Evolutionary conservation across 2,113 vertebrate genomes (phyloP).

Genomic region (Fulmarus glacialis): DNA sequence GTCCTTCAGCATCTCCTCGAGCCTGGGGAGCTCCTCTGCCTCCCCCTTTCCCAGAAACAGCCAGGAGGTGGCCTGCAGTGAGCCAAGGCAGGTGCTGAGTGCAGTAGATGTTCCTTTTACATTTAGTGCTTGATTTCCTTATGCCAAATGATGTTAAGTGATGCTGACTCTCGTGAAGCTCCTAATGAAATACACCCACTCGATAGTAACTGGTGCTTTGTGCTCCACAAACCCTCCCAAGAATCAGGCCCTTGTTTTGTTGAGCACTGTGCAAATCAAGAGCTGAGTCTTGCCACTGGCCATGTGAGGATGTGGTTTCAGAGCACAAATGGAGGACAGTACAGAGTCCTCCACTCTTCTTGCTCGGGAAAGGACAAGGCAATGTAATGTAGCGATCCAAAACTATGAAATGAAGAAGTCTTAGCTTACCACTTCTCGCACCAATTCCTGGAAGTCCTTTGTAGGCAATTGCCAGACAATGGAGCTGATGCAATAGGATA

Average conservation of each 20-base stretch:
- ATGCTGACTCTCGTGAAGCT: neutral
- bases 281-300: neutral
- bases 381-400: neutral
- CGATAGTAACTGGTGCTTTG: neutral
- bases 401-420: neutral
- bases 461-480: neutral
- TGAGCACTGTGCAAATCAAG: neutral
- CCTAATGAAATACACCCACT: neutral
- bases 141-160: neutral
- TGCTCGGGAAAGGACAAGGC: neutral
- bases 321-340: neutral
- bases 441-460: neutral
- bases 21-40: neutral
- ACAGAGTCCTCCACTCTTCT: neutral
- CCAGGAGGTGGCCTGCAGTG: neutral
- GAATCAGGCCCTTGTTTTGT: neutral
- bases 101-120: neutral
- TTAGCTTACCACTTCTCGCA: neutral
- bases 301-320: neutral
- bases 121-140: neutral
- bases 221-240: neutral
- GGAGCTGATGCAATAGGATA: neutral
- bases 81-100: neutral
- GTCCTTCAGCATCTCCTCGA: neutral
- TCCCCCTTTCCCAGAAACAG: neutral